phyloP scores from a whole-genome alignment of 2,113 vertebrate species.

The Acrocephalus arundinaceus region DNA sequence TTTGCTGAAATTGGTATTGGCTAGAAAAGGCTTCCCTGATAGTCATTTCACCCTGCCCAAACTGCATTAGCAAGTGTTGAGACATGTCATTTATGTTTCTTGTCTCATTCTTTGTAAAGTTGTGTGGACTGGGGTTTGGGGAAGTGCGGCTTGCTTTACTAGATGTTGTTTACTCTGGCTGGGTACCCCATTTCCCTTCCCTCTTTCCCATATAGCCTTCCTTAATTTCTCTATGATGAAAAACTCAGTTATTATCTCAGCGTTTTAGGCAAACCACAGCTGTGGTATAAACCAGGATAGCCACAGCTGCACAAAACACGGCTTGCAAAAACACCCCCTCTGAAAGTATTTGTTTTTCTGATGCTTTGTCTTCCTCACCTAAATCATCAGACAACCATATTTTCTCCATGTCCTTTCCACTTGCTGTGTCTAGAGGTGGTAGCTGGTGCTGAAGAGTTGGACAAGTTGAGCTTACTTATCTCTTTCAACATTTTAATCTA shows the following conservation, averaged over 20 bases:
- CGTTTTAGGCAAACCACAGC: neutral
- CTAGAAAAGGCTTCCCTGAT: neutral
- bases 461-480: neutral
- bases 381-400: neutral
- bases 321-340: neutral
- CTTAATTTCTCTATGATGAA: neutral
- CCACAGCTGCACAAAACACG: neutral
- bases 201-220: neutral
- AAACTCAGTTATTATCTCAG: neutral
- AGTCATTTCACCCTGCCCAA: neutral
- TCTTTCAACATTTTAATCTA: neutral
- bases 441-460: neutral
- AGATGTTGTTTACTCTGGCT: neutral
- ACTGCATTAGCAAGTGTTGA: neutral
- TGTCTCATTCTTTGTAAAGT: neutral
- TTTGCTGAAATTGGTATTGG: neutral
- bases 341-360: neutral
- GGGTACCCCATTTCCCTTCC: neutral
- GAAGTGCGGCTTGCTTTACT: neutral
- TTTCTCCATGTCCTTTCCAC: neutral
- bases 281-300: neutral
- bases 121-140: neutral
- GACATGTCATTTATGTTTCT: neutral
- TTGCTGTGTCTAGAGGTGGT: neutral
- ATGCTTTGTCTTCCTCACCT: neutral